Conservation (phyloP, 2,888 invertebrate species). For the Auanema sp. region DNA sequence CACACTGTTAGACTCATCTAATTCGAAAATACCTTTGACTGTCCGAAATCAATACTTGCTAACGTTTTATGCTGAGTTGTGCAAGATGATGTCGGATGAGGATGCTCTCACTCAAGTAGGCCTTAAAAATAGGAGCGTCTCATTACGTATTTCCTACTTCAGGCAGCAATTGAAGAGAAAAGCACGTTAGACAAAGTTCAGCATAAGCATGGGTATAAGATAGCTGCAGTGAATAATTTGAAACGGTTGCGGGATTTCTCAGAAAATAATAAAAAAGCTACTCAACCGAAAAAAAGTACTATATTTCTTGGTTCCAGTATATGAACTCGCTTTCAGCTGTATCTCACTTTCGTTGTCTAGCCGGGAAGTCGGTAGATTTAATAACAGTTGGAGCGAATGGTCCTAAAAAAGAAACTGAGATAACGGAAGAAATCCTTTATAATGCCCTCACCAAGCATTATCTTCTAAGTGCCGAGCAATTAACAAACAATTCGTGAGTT, state of each 20-base stretch:
- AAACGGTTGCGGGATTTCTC: constrained; percentile 28
- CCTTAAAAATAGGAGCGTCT: neutral
- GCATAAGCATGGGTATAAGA: constrained; percentile 25
- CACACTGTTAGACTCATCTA: constrained; percentile 2
- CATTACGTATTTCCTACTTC: neutral
- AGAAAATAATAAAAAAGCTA: constrained; percentile 3
- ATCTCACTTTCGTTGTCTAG: constrained; percentile 41
- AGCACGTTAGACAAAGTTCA: constrained; percentile 27
- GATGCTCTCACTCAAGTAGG: neutral
- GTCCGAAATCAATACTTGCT: neutral
- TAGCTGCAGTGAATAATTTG: constrained; percentile 25
- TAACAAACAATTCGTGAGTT: constrained; percentile 31
- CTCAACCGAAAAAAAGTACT: neutral
- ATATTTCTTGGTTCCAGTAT: neutral
- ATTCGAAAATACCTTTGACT: constrained; percentile 13
- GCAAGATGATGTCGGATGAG: neutral
- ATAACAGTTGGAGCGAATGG: constrained; percentile 32
- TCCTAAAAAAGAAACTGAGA: constrained; percentile 9
- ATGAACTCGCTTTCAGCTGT: constrained; percentile 29
- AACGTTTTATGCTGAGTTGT: neutral
- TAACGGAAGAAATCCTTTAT: constrained; percentile 38
- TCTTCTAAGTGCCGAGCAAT: constrained; percentile 37
- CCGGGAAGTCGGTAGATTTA: constrained; percentile 29
- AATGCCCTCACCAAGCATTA: constrained; percentile 29
- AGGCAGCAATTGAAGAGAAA: constrained; percentile 44